Base-by-base conservation (phyloP, 2,797 vertebrate genomes). In the Rhinogobio ventralis region DNA sequence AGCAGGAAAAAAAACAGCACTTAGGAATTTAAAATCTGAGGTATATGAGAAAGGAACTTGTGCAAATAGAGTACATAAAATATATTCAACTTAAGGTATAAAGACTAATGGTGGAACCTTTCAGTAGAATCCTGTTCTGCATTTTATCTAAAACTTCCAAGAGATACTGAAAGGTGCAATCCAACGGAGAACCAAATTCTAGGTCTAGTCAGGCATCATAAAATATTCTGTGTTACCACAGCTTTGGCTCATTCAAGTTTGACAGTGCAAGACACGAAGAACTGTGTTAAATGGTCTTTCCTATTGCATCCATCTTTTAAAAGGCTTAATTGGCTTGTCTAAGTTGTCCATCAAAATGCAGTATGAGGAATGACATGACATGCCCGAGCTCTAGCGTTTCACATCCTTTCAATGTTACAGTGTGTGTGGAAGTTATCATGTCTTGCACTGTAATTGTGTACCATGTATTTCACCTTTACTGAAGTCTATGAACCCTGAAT, bases 11-110 rank as follows among this genome's bases (percentile, higher is more conserved):
- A 84, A 90, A 87, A 89, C 91, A 93, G 91, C 91, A 90, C 92
- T 89, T 91, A 89, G 86, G 89, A 93, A 93, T 88, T 92, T 88
- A 92, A 91, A 90, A 89, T 87, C 89, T 90, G 95, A 96, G 94
- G 94, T 95, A 95, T 94, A 91, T 91, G 87, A 88, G 88, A 92
- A 84, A 88, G 89, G 87, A 92, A 74, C 77, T 91, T 93, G 92
- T 92, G 91, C 87, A 84, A 91, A 92, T 89, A 91, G 88, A 91
- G 87, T 84, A 91, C 87, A 85, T 82, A 85, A 86, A 90, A 90
- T 86, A 90, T 82, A 81, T 87, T 87, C 84, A 90, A 87, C 81
- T 89, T 87, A 30, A 86, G 67, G 66, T 83, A 88, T 87, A 89
- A 88, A 80, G 86, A 88, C 89, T 89, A 90, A 91, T 87, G 88